Conservation (phyloP, 2,113 vertebrate species). For the Deroptyus accipitrinus region DNA sequence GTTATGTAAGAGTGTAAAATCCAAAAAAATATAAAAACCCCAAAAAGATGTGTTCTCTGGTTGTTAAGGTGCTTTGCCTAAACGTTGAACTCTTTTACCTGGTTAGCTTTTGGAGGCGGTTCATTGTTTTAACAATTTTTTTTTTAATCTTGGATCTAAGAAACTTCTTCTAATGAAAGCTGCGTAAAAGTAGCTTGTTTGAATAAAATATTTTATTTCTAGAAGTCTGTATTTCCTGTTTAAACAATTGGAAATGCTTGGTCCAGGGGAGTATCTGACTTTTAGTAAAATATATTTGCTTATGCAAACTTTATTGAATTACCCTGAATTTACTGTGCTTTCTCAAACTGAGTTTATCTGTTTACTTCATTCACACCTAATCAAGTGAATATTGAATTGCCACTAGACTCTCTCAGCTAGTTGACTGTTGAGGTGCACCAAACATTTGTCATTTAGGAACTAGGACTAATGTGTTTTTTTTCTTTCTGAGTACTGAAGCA, state of each 20-base stretch:
- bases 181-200: not conserved
- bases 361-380: not conserved
- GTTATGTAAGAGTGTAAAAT: not conserved
- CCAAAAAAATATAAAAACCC: not conserved
- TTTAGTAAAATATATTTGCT: not conserved
- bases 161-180: not conserved
- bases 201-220: not conserved
- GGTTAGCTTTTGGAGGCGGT: not conserved
- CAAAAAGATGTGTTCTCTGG: not conserved
- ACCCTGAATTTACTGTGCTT: not conserved
- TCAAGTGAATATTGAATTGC: not conserved
- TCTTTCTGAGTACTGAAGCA: not conserved
- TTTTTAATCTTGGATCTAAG: not conserved
- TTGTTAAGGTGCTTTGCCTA: not conserved
- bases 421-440: not conserved
- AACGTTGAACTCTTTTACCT: not conserved
- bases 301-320: not conserved
- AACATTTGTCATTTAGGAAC: not conserved
- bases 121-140: not conserved
- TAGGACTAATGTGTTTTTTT: not conserved
- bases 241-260: not conserved
- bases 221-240: not conserved
- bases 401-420: not conserved
- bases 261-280: not conserved
- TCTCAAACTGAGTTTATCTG: not conserved